Evolutionary conservation across 92 coral and sea anemone species (phyloP).

Genomic region (Epizoanthus stellaris): DNA sequence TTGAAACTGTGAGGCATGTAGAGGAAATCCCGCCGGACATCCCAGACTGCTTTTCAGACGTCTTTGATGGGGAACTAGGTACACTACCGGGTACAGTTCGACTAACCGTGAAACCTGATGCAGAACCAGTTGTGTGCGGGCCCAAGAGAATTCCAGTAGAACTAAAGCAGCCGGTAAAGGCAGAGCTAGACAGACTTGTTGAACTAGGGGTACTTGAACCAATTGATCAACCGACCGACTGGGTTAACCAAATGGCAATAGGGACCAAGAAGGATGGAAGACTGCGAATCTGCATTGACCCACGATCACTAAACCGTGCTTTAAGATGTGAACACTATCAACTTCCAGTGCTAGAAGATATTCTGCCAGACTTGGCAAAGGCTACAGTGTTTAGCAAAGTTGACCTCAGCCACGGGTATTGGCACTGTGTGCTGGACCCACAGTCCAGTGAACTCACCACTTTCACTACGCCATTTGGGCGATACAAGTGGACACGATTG

Average conservation of each 20-base stretch:
- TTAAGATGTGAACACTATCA: constrained; percentile 19
- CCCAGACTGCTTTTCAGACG: neutral
- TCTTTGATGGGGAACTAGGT: constrained; percentile 34
- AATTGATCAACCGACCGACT: constrained; percentile 24
- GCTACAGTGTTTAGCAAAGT: constrained; percentile 6
- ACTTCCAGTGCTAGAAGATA: constrained; percentile 11
- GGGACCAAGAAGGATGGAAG: constrained; percentile 34
- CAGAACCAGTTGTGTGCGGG: constrained; percentile 5
- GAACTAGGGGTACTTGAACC: constrained; percentile 7
- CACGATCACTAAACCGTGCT: neutral
- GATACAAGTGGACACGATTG: constrained; percentile 18
- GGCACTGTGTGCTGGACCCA: neutral
- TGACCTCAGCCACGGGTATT: neutral
- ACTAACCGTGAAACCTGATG: constrained; percentile 34
- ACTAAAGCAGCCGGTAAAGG: neutral
- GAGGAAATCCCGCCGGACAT: neutral
- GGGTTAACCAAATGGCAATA: constrained; percentile 41
- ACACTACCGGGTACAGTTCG: constrained; percentile 43
- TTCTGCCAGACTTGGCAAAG: constrained; percentile 20
- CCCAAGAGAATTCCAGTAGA: constrained; percentile 39
- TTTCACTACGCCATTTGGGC: constrained; percentile 28
- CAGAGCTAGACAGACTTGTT: constrained; percentile 34
- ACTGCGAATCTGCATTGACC: constrained; percentile 7
- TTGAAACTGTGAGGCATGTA: constrained; percentile 30
- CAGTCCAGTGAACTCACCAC: constrained; percentile 11